phyloP scores from a whole-genome alignment of 1,140 invertebrate genomes.

The Nymphalis io region DNA sequence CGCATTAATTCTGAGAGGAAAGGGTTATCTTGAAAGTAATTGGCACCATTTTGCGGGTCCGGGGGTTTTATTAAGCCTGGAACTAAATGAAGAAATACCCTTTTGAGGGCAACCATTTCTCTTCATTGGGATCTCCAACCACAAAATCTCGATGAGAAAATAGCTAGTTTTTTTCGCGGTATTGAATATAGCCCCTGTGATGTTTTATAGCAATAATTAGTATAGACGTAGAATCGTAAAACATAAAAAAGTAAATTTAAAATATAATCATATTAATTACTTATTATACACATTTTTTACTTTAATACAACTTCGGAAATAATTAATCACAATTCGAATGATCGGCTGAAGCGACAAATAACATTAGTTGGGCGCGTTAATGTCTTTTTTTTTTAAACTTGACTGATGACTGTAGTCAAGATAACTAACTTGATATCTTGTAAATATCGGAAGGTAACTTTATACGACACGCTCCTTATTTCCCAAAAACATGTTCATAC shows the following conservation, averaged over 20 bases:
- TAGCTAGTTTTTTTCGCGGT: background rate
- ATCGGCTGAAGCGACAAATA: too few species aligned
- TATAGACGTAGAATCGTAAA: background rate
- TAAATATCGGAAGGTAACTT: too few species aligned
- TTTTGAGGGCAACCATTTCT: conserved; percentile 29
- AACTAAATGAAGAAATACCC: conserved; percentile 35
- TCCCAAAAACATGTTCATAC: too few species aligned
- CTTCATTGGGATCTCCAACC: conserved; percentile 24
- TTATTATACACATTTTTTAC: too few species aligned
- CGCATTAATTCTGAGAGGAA: conserved; percentile 28
- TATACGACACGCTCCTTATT: too few species aligned
- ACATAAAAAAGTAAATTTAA: background rate
- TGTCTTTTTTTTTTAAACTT: too few species aligned
- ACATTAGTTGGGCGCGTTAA: too few species aligned
- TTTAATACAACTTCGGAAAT: too few species aligned
- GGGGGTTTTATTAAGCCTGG: conserved; percentile 31
- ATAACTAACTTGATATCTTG: too few species aligned
- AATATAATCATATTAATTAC: too few species aligned
- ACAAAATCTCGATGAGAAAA: conserved; percentile 7
- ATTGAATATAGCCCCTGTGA: conserved; percentile 8
- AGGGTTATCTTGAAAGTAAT: conserved; percentile 36
- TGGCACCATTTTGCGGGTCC: conserved; percentile 23
- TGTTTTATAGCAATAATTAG: conserved; percentile 6
- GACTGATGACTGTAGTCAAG: too few species aligned
- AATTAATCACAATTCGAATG: too few species aligned